Conservation (phyloP, 2,797 vertebrate species). For the Spinus olivaceus region DNA sequence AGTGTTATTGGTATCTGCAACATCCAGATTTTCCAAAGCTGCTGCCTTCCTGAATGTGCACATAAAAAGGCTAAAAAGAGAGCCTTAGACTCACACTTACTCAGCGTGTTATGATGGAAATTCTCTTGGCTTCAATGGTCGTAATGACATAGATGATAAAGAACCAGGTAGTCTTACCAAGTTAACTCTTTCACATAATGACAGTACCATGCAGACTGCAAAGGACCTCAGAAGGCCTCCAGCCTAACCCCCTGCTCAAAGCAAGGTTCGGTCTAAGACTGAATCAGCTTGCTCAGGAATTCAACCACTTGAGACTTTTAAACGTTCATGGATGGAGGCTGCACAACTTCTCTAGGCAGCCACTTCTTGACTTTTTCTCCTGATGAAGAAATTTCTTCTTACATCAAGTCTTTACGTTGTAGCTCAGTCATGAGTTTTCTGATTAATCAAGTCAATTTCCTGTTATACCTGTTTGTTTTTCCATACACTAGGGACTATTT, state of each 20-base stretch:
- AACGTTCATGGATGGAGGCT: not conserved
- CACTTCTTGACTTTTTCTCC: not conserved
- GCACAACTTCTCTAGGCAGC: not conserved
- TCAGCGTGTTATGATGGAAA: not conserved
- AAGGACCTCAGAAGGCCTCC: not conserved
- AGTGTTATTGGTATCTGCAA: not conserved
- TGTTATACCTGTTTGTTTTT: not conserved
- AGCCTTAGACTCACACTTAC: not conserved
- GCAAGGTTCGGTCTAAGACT: not conserved
- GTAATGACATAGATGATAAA: not conserved
- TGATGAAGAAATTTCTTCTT: not conserved
- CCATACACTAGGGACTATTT: not conserved
- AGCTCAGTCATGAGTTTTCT: not conserved
- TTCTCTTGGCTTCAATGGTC: not conserved
- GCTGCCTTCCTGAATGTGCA: not conserved
- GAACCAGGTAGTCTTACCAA: not conserved
- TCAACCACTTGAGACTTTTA: not conserved
- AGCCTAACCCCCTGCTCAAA: not conserved
- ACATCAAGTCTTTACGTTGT: not conserved
- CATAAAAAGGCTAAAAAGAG: not conserved
- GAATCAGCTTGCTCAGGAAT: not conserved
- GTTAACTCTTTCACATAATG: not conserved
- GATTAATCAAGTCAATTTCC: not conserved
- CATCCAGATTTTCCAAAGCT: conserved; percentile 5
- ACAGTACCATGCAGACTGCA: not conserved